phyloP scores from a whole-genome alignment of 2,113 vertebrate genomes.

The Scomber colias region DNA sequence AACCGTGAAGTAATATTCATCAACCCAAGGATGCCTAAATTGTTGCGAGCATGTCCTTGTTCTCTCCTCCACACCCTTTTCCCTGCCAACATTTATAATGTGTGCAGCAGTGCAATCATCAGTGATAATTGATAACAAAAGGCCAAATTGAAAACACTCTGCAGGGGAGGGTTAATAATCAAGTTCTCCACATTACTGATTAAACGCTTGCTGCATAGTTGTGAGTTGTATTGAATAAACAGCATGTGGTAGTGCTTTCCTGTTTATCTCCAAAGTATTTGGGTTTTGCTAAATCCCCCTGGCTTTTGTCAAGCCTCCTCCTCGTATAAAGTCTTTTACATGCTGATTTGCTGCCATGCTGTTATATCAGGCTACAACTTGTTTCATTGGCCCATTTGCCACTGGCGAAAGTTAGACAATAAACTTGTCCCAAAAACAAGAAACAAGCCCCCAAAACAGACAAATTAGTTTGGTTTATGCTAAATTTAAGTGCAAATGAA shows the following conservation, averaged over 20 bases:
- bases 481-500: conserved; percentile 89
- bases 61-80: conserved; percentile 35
- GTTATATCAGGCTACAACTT: conserved; percentile 44
- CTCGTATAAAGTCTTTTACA: conserved; percentile 56
- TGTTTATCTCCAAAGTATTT: conserved; percentile 67
- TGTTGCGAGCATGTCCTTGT: conserved; percentile 12
- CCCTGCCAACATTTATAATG: conserved; percentile 26
- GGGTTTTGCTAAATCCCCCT: conserved; percentile 63
- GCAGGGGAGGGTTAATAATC: conserved; percentile 71
- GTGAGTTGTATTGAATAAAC: conserved; percentile 66
- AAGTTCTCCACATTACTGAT: conserved; percentile 72
- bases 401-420: conserved; percentile 27
- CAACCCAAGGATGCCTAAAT: conserved; percentile 27
- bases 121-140: conserved; percentile 74
- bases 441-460: conserved; percentile 68
- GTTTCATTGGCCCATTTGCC: conserved; percentile 37
- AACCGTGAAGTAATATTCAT: conserved; percentile 36
- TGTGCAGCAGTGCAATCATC: conserved; percentile 68
- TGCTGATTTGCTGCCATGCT: conserved; percentile 58
- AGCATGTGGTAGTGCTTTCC: conserved; percentile 69
- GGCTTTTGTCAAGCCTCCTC: conserved; percentile 67
- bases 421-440: conserved; percentile 55
- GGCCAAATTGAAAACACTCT: conserved; percentile 74
- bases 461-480: conserved; percentile 76
- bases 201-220: conserved; percentile 62